Percentiles rank a stretch among this genome's conserved stretches.
These are phyloP conservation scores for Leptinotarsa texana DNA, from an alignment of 1,140 invertebrate genomes.

Conservation along the genomic window DNA sequence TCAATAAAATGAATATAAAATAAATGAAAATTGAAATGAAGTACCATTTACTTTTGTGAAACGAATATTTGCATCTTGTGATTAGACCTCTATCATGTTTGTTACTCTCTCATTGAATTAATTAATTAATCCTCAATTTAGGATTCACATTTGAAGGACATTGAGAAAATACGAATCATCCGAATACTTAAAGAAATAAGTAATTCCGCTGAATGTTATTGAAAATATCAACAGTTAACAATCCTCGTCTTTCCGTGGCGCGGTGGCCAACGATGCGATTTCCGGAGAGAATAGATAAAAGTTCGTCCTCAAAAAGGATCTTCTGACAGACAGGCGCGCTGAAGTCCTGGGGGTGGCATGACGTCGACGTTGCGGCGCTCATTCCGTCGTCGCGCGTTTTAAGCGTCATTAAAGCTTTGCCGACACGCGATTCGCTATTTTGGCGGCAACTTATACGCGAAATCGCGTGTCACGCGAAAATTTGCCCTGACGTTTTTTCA, in stretches of 20 bases:
- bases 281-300: background rate
- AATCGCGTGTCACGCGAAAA: conserved; percentile 12
- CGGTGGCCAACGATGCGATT: background rate
- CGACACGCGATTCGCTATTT: background rate
- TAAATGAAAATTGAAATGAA: no score
- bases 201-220: no score
- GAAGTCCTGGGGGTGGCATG: conserved; percentile 24
- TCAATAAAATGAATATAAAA: no score
- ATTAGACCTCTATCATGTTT: no score
- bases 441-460: conserved; percentile 16
- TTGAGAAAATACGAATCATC: no score
- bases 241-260: background rate
- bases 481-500: conserved; percentile 22
- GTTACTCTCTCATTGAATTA: no score
- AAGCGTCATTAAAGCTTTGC: background rate
- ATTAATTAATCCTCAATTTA: no score
- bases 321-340: conserved; percentile 9
- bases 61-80: no score
- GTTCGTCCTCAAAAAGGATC: background rate
- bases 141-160: no score
- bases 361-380: conserved; percentile 35
- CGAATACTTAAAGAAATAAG: no score
- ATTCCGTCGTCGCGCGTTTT: conserved; percentile 22
- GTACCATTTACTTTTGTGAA: no score
- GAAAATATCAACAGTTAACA: no score